Conservation (phyloP, 2,888 invertebrate species). For the Caenorhabditis auriculariae region DNA sequence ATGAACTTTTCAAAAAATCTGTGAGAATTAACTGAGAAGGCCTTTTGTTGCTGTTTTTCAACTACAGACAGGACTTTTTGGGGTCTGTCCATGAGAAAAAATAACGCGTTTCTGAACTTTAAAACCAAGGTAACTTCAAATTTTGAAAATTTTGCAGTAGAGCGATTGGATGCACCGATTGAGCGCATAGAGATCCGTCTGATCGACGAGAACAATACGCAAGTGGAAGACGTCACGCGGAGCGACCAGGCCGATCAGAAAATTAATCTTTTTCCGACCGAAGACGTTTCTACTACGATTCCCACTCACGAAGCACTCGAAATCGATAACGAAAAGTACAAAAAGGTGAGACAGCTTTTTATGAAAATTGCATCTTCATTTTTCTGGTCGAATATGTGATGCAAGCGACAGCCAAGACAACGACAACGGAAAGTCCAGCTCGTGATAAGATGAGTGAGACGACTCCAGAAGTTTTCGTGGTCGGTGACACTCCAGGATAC, state of each 20-base stretch:
- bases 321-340: conserved; percentile 13
- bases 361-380: not conserved
- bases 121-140: not conserved
- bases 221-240: no score
- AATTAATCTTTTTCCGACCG: no score
- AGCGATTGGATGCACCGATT: conserved; percentile 45
- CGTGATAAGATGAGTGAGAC: no score
- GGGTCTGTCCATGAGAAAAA: not conserved
- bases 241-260: no score
- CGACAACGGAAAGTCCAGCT: not conserved
- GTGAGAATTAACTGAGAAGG: no score
- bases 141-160: conserved; percentile 25
- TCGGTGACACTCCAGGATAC: no score
- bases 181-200: conserved; percentile 48
- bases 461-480: no score
- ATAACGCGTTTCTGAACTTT: no score
- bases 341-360: conserved; percentile 6
- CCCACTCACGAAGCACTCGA: not conserved
- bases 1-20: no score
- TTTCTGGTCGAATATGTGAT: conserved; percentile 15
- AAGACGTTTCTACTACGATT: conserved; percentile 5
- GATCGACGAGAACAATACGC: conserved; percentile 42
- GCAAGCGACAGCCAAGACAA: conserved; percentile 12
- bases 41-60: no score
- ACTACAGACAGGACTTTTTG: not conserved